phyloP scores from a whole-genome alignment of 2,113 vertebrate species.

The Ochotona curzoniae region DNA sequence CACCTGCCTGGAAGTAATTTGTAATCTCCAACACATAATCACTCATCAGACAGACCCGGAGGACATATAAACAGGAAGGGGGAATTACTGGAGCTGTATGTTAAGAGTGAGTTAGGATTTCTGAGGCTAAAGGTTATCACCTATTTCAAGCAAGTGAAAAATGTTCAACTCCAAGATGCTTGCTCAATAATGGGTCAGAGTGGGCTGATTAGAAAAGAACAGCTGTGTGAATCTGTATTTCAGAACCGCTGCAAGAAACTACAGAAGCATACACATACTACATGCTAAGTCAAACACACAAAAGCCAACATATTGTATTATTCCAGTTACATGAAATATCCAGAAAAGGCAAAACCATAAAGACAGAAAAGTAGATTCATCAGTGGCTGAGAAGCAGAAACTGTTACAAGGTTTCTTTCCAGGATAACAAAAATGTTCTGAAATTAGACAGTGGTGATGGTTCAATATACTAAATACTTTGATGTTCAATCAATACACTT shows the following conservation, averaged over 20 bases:
- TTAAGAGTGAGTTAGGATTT: conserved; percentile 41
- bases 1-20: conserved; percentile 52
- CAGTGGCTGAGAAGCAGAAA: neutral
- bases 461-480: no score
- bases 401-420: neutral
- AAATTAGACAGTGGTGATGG: neutral
- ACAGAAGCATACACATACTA: neutral
- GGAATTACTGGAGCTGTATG: neutral
- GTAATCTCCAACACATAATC: conserved; percentile 40
- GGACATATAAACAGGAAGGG: conserved; percentile 60
- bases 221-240: neutral
- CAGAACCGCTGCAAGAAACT: neutral
- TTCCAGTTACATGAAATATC: conserved; percentile 18
- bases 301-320: neutral
- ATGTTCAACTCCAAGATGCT: neutral
- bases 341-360: neutral
- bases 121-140: neutral
- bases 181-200: neutral
- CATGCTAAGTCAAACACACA: neutral
- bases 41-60: conserved; percentile 63
- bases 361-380: neutral
- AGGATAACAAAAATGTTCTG: neutral
- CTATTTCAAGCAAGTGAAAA: neutral
- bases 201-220: neutral
- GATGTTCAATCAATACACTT: no score